Conservation (phyloP, 2,797 vertebrate genomes). For the Gymnothorax reevesii region DNA sequence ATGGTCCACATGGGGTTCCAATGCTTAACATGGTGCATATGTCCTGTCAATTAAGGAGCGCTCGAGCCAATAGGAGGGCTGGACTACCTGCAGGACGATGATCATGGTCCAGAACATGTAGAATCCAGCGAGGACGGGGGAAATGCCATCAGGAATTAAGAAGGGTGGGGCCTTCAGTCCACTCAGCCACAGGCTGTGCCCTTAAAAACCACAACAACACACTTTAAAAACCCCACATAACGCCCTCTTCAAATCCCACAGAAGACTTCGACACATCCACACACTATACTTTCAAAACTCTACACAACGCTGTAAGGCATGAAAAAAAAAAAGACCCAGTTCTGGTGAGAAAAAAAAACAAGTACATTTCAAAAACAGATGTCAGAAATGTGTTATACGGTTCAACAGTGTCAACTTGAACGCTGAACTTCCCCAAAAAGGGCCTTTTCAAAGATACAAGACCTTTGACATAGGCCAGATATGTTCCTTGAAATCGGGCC, state of each 20-base stretch:
- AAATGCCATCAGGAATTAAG: slow-evolving; percentile 64
- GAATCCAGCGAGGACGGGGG: slow-evolving; percentile 81
- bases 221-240: neutral
- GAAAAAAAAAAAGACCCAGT: no score
- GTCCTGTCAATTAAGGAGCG: neutral
- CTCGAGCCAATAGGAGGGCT: neutral
- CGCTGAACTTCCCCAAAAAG: no score
- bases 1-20: no score
- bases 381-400: no score
- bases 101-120: slow-evolving; percentile 98
- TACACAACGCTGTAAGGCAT: no score
- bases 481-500: no score
- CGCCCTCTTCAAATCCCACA: neutral
- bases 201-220: slow-evolving; percentile 61
- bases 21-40: neutral
- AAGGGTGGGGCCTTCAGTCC: slow-evolving; percentile 71
- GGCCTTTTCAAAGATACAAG: no score
- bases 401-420: no score
- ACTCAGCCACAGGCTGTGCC: slow-evolving; percentile 86
- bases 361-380: no score
- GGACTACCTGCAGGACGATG: slow-evolving; percentile 90
- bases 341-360: no score
- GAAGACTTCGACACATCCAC: neutral
- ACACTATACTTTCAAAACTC: neutral
- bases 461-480: no score